A percentile compares a stretch with the other conserved stretches of the same genome.
These are phyloP conservation scores for Scaeva pyrastri DNA, from an alignment of 2,888 invertebrate genomes.

Conservation along the genomic window DNA sequence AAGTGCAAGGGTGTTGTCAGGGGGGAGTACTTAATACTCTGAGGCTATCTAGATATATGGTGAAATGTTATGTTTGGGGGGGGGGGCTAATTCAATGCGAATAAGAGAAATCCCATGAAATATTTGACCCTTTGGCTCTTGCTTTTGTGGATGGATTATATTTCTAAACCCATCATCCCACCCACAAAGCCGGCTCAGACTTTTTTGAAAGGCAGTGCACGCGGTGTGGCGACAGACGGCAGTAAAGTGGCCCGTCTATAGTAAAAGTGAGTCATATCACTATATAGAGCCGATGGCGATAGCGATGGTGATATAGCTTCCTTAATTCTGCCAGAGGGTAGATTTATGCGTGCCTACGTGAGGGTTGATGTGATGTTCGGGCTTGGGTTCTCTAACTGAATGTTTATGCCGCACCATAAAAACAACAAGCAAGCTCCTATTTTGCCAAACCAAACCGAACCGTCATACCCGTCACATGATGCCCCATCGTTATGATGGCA, in stretches of 20 bases:
- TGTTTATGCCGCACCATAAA: slow-evolving; percentile 30
- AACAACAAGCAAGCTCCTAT: slow-evolving; percentile 63
- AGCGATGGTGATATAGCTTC: neutral
- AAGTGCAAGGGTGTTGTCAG: slow-evolving; percentile 39
- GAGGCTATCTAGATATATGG: neutral
- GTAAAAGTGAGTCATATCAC: slow-evolving; percentile 26
- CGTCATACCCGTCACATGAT: neutral
- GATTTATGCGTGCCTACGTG: slow-evolving; percentile 71
- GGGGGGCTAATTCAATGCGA: slow-evolving; percentile 25
- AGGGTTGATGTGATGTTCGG: slow-evolving; percentile 58
- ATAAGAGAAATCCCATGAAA: slow-evolving; percentile 53
- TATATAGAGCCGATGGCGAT: slow-evolving; percentile 27
- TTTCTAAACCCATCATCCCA: too few species aligned
- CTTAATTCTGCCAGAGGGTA: slow-evolving; percentile 37
- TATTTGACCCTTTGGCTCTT: slow-evolving; percentile 55
- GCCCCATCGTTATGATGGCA: neutral
- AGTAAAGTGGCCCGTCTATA: slow-evolving; percentile 5
- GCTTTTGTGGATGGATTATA: slow-evolving; percentile 41
- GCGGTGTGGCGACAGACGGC: neutral
- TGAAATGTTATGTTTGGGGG: neutral
- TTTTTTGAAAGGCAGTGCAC: slow-evolving; percentile 61
- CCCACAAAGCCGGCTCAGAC: slow-evolving; percentile 16
- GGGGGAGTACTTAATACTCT: neutral
- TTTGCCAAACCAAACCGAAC: slow-evolving; percentile 54
- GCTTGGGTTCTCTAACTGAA: neutral